phyloP scores from a whole-genome alignment of 1,140 invertebrate species.

The Micrasema minimum region DNA sequence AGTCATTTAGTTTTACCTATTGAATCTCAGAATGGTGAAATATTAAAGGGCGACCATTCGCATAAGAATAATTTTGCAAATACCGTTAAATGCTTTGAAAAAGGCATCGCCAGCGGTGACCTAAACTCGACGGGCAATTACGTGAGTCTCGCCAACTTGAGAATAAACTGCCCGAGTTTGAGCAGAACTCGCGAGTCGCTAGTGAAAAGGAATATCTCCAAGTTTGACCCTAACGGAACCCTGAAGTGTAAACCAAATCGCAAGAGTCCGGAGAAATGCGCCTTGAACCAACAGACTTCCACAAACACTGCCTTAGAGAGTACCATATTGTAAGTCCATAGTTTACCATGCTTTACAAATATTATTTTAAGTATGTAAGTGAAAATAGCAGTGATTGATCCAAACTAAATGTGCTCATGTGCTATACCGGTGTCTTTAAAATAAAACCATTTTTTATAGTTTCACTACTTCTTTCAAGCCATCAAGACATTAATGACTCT shows the following conservation, averaged over 20 bases:
- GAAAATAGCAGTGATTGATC: no score
- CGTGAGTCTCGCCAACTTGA: conserved; percentile 63
- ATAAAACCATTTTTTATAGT: no score
- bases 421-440: no score
- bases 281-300: conserved; percentile 37
- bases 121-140: conserved; percentile 60
- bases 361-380: no score
- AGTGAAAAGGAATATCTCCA: conserved; percentile 50
- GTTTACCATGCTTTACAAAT: no score
- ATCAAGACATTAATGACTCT: no score
- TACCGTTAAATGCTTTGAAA: conserved; percentile 29
- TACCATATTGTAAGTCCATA: conserved; percentile 43
- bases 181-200: conserved; percentile 47
- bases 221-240: conserved; percentile 46
- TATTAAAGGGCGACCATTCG: not conserved
- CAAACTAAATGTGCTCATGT: no score
- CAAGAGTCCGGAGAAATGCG: conserved; percentile 49
- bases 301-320: conserved; percentile 42
- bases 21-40: conserved; percentile 9
- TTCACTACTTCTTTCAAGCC: no score
- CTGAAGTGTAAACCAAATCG: conserved; percentile 45
- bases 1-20: not conserved
- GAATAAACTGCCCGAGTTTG: conserved; percentile 57
- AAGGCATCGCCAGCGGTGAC: conserved; percentile 4
- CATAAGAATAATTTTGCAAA: conserved; percentile 28